Base-by-base conservation (phyloP, 2,113 vertebrate species). In the Entosphenus tridentatus region DNA sequence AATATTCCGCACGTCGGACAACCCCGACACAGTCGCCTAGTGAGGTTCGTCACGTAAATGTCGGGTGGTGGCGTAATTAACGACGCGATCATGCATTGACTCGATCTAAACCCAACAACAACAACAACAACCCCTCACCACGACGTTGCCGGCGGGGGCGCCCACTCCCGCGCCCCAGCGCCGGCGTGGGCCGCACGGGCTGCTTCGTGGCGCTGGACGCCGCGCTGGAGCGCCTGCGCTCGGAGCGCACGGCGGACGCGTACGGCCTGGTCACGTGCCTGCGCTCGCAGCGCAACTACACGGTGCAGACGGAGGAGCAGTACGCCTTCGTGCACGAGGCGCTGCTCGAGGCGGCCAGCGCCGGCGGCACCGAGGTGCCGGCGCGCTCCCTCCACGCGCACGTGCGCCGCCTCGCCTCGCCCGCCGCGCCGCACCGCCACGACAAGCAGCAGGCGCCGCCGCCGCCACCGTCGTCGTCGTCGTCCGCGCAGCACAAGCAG, bases 291-390 rank as follows among this genome's bases (percentile, higher is more conserved):
- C 79, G 93, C 9, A 96, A 98, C 79, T 96, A 96, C 81, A 98
- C 96, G 93, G 92, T 98, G 57, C 93, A 98, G 83, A 96, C 93
- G 0, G 93, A 96, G 73, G 92, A 96, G 77, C 93, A 98, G 82
- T 98, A 96, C 82, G 93, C 89, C 83, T 98, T 96, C 78, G 96
- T 96, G 72, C 93, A 98, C 3, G 93, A 96, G 54, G 88, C 93
- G 1, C 81, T 98, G 82, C 85, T 96, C 17, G 93, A 98, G 79
- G 93, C 93, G 0, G 92, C 95, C 10, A 87, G 90, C 74, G 95
- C 91, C 0, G 93, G 93, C 69, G 92, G 87, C 84, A 98, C 92
- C 0, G 92, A 98, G 75, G 89, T 96, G 57, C 87, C 90, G 0
- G 93, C 93, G 0, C 81, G 93, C 67, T 92, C 87, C 73, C 85